Evolutionary conservation across 1,140 invertebrate species (phyloP).

Genomic region (Philaenus spumarius): DNA sequence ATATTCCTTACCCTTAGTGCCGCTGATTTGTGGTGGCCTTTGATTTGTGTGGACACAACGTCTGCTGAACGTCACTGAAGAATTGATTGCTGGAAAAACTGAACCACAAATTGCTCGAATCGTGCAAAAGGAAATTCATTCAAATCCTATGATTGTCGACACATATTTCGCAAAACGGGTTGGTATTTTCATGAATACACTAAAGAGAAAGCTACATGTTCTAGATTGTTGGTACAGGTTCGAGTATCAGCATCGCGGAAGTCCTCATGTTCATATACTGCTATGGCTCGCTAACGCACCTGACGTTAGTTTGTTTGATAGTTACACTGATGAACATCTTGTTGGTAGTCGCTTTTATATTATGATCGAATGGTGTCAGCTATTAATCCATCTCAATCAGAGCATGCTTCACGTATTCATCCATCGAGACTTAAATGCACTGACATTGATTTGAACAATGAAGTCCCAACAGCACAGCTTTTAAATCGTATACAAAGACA

Average conservation of each 20-base stretch:
- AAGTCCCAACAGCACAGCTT: too few species aligned
- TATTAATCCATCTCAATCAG: neutral
- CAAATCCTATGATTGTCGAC: neutral
- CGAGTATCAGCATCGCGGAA: constrained; percentile 5
- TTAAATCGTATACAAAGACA: too few species aligned
- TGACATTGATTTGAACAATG: too few species aligned
- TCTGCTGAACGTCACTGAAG: neutral
- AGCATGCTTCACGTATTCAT: neutral
- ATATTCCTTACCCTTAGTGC: too few species aligned
- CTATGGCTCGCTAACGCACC: neutral
- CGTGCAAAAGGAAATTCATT: neutral
- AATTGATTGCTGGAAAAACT: neutral
- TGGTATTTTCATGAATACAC: neutral
- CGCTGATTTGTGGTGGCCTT: too few species aligned
- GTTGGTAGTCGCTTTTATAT: neutral
- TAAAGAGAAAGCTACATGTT: neutral
- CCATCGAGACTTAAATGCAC: too few species aligned
- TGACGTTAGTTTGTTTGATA: neutral
- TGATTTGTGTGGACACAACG: too few species aligned
- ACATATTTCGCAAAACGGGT: neutral
- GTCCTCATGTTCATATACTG: too few species aligned
- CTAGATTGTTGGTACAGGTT: neutral
- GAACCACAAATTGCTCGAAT: neutral
- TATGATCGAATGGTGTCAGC: neutral
- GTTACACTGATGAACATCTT: neutral